Evolutionary conservation across 2,888 invertebrate genomes (phyloP).

Genomic region (Podotricha telesiphe): DNA sequence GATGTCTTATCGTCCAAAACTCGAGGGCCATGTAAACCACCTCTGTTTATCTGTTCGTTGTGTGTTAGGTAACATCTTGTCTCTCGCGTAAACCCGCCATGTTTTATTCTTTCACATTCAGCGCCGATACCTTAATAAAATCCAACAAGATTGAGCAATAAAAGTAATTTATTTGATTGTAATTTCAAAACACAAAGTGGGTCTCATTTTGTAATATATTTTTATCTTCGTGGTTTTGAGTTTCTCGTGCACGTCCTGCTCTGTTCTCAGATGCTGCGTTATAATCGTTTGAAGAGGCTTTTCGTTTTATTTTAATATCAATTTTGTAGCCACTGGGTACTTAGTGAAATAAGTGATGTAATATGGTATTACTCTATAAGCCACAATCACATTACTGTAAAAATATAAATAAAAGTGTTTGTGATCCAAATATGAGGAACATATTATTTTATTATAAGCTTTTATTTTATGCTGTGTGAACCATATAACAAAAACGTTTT

Average conservation of each 20-base stretch:
- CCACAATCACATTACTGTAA: conserved; percentile 48
- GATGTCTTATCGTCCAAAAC: conserved; percentile 74
- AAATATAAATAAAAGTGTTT: neutral
- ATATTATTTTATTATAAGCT: neutral
- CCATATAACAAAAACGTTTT: no score
- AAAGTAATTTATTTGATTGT: conserved; percentile 84
- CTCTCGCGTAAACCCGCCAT: conserved; percentile 79
- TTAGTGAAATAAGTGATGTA: conserved; percentile 67
- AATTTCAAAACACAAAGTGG: conserved; percentile 84
- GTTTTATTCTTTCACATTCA: conserved; percentile 79
- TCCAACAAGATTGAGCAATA: conserved; percentile 84
- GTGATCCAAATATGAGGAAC: neutral
- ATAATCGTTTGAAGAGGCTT: conserved; percentile 56
- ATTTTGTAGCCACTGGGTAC: conserved; percentile 59
- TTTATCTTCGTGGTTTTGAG: conserved; percentile 82
- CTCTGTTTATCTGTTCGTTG: conserved; percentile 65
- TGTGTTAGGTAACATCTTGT: conserved; percentile 70
- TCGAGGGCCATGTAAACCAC: conserved; percentile 72
- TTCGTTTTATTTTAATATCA: conserved; percentile 67
- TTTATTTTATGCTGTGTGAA: neutral
- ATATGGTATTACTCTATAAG: conserved; percentile 61
- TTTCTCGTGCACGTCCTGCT: conserved; percentile 76
- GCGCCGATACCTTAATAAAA: conserved; percentile 83
- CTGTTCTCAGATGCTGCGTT: conserved; percentile 62
- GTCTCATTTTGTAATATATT: conserved; percentile 82